Evolutionary conservation across 2,888 invertebrate species (phyloP).

Genomic region (Philaethria dido): DNA sequence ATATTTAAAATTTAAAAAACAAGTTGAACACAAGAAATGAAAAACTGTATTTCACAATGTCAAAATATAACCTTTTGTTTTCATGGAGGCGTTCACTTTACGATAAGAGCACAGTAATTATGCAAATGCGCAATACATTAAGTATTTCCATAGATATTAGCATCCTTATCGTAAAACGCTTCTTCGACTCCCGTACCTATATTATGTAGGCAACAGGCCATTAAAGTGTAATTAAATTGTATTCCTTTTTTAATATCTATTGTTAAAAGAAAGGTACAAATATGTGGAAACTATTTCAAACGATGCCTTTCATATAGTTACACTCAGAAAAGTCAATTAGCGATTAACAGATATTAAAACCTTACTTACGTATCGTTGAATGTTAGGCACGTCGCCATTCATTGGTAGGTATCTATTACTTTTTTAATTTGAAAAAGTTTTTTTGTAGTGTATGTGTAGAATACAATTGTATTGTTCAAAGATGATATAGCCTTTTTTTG

Average conservation of each 20-base stretch:
- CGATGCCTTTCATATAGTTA: too few species aligned
- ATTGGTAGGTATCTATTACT: too few species aligned
- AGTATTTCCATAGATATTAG: constrained; percentile 29
- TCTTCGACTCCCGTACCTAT: neutral
- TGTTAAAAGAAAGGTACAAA: too few species aligned
- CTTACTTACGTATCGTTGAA: too few species aligned
- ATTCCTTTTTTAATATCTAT: neutral
- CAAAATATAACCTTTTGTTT: constrained; percentile 25
- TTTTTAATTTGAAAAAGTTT: too few species aligned
- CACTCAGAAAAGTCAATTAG: too few species aligned
- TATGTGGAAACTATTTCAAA: too few species aligned
- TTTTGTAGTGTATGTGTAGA: too few species aligned
- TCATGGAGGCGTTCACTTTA: constrained; percentile 33
- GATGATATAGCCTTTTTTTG: too few species aligned
- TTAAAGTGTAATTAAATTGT: constrained; percentile 1
- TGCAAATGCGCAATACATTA: constrained; percentile 28
- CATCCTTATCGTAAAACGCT: constrained; percentile 27
- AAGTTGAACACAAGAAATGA: neutral
- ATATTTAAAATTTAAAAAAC: neutral
- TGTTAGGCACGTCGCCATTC: too few species aligned
- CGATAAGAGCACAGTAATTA: constrained; percentile 32
- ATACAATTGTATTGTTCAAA: too few species aligned
- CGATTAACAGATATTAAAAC: too few species aligned
- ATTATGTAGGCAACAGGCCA: neutral
- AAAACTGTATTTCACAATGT: constrained; percentile 9